Conservation (phyloP, 2,113 vertebrate genomes). For the Microtus montanus region DNA sequence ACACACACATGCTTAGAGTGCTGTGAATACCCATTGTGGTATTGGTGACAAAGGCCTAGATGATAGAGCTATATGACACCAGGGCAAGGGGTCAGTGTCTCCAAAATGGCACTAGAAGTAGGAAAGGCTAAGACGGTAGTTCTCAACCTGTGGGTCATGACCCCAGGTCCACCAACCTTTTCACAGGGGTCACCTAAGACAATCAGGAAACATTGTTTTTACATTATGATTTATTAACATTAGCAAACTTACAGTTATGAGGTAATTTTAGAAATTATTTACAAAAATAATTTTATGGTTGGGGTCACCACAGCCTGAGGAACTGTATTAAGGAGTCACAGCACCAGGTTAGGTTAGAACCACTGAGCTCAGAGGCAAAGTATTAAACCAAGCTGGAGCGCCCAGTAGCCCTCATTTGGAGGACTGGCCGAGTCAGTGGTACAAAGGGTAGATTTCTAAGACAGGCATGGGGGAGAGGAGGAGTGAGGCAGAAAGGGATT, state of each 20-base stretch:
- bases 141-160: too few relatives aligned
- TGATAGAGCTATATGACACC: neutral
- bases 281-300: neutral
- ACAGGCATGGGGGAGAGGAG: neutral
- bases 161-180: too few relatives aligned
- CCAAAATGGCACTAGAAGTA: too few relatives aligned
- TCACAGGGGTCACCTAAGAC: too few relatives aligned
- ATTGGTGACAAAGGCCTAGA: neutral
- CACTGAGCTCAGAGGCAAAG: neutral
- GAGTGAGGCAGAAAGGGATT: neutral
- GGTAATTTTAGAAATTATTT: too few relatives aligned
- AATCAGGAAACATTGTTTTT: neutral
- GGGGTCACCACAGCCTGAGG: neutral
- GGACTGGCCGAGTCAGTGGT: neutral
- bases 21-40: neutral
- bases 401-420: neutral
- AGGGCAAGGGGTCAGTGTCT: neutral
- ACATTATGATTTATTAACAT: neutral
- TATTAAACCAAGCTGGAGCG: neutral
- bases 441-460: neutral
- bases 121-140: too few relatives aligned
- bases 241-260: neutral
- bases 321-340: neutral
- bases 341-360: neutral
- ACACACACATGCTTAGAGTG: neutral